A percentile compares a stretch with the other conserved stretches of the same genome.
Conservation (phyloP, 2,888 invertebrate genomes). For the Eulithis testata region DNA sequence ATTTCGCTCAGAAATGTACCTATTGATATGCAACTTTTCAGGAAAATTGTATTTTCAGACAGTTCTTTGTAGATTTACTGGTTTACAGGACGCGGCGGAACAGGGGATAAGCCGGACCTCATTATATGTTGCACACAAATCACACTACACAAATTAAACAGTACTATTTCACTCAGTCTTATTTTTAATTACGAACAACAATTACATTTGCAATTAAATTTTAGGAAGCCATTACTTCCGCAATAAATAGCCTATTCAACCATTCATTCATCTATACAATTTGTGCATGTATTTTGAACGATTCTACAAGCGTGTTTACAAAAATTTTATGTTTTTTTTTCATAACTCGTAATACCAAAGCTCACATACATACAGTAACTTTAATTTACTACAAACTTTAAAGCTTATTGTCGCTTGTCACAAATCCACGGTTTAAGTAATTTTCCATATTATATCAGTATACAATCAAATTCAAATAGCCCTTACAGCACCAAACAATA, state of each 20-base stretch:
- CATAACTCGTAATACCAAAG: conserved; percentile 57
- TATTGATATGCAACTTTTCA: conserved; percentile 34
- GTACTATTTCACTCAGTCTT: conserved; percentile 28
- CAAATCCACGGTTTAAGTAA: conserved; percentile 32
- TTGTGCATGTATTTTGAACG: conserved; percentile 55
- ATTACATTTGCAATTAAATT: conserved; percentile 76
- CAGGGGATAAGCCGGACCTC: conserved; percentile 68
- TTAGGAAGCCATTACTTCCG: conserved; percentile 86
- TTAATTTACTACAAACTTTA: conserved; percentile 49
- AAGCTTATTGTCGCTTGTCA: conserved; percentile 66
- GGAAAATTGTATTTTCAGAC: conserved; percentile 57
- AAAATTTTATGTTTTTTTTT: conserved; percentile 74
- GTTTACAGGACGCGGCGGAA: conserved; percentile 70
- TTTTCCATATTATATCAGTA: conserved; percentile 36
- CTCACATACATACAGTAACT: conserved; percentile 31
- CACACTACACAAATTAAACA: conserved; percentile 42
- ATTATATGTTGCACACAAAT: conserved; percentile 57
- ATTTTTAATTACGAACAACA: conserved; percentile 48
- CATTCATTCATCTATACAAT: conserved; percentile 70
- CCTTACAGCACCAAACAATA: conserved; percentile 63
- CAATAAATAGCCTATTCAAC: conserved; percentile 82
- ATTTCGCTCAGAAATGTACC: conserved; percentile 16
- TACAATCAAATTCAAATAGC: conserved; percentile 62
- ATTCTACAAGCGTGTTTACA: conserved; percentile 84
- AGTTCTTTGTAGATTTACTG: conserved; percentile 71